Conservation (phyloP, 2,797 vertebrate genomes). For the Danio jaintianensis region DNA sequence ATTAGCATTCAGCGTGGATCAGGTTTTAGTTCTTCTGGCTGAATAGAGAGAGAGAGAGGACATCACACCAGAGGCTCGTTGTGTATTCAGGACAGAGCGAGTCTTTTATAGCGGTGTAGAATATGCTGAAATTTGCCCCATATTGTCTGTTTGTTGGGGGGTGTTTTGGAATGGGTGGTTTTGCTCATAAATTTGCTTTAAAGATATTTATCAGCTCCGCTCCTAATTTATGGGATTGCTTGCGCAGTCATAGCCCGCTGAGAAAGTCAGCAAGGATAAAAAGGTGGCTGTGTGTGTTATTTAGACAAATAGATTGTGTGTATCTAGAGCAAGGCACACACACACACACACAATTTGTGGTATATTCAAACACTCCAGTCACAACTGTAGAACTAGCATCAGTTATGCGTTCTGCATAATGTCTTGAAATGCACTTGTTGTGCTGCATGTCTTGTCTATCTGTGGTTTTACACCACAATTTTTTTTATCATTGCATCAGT, state of each 20-base stretch:
- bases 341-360: neutral
- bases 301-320: slow-evolving; percentile 48
- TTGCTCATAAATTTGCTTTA: slow-evolving; percentile 38
- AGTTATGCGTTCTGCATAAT: slow-evolving; percentile 23
- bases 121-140: slow-evolving; percentile 42
- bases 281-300: slow-evolving; percentile 40
- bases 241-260: slow-evolving; percentile 33
- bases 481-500: neutral
- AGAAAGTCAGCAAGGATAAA: slow-evolving; percentile 34
- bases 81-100: slow-evolving; percentile 55
- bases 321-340: slow-evolving; percentile 12
- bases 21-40: slow-evolving; percentile 24
- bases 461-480: neutral
- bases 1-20: neutral
- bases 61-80: slow-evolving; percentile 26
- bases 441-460: neutral
- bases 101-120: slow-evolving; percentile 51
- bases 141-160: slow-evolving; percentile 50
- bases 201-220: slow-evolving; percentile 50
- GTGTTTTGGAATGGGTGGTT: slow-evolving; percentile 36
- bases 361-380: slow-evolving; percentile 18
- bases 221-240: slow-evolving; percentile 54
- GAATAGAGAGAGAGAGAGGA: slow-evolving; percentile 18
- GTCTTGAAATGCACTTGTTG: slow-evolving; percentile 1
- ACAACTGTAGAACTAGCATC: slow-evolving; percentile 11